phyloP scores from a whole-genome alignment of 2,888 invertebrate genomes.

The Acronicta leporina region DNA sequence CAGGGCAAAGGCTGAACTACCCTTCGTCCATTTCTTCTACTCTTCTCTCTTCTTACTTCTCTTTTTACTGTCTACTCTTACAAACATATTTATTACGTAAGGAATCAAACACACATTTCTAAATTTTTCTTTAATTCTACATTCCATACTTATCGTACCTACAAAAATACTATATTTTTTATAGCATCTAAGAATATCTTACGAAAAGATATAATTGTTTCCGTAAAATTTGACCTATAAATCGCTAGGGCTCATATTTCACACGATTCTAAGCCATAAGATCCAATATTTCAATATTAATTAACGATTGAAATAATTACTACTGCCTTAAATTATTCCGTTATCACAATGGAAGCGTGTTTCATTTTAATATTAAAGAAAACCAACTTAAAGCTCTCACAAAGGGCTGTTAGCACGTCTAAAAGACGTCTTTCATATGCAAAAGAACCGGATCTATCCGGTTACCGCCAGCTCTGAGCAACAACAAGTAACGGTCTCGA shows the following conservation, averaged over 20 bases:
- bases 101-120: no score
- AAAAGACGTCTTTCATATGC: slow-evolving; percentile 58
- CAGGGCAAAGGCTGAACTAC: no score
- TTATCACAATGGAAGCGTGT: slow-evolving; percentile 35
- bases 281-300: slow-evolving; percentile 14
- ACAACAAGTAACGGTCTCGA: slow-evolving; percentile 50
- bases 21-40: no score
- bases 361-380: slow-evolving; percentile 53
- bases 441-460: slow-evolving; percentile 57
- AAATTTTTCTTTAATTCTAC: no score
- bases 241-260: not conserved
- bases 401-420: slow-evolving; percentile 49
- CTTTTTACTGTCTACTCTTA: no score
- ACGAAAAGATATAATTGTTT: not conserved
- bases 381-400: slow-evolving; percentile 46
- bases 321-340: slow-evolving; percentile 29
- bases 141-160: no score
- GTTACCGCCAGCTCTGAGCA: slow-evolving; percentile 46
- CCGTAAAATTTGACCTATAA: not conserved
- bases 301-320: slow-evolving; percentile 24
- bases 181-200: no score
- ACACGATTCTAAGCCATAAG: not conserved
- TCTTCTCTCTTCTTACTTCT: no score
- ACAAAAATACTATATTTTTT: no score
- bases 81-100: no score